phyloP scores from a whole-genome alignment of 1,140 invertebrate species.

The Drosophila guanche region DNA sequence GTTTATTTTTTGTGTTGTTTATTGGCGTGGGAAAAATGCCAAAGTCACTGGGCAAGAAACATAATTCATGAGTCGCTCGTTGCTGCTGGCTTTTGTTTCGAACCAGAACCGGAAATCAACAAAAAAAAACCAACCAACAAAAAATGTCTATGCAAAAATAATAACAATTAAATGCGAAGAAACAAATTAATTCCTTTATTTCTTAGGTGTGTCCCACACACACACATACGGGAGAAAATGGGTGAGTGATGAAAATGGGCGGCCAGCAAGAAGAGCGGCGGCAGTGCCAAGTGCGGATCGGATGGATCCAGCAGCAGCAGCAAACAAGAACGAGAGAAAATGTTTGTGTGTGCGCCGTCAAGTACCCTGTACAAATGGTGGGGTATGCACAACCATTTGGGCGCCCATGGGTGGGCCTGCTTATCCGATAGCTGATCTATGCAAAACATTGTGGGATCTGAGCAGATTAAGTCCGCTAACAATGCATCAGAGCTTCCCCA shows the following conservation, averaged over 20 bases:
- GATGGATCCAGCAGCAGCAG: constrained; percentile 2
- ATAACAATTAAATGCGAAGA: constrained; percentile 43
- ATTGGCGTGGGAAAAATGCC: constrained; percentile 77
- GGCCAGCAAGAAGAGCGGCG: constrained; percentile 20
- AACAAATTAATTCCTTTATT: constrained; percentile 24
- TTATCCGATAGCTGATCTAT: no score
- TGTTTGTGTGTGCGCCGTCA: constrained; percentile 45
- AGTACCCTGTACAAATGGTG: constrained; percentile 8
- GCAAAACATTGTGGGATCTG: not conserved
- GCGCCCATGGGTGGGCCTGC: not conserved
- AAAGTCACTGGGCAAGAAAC: constrained; percentile 36
- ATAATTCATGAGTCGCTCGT: constrained; percentile 27
- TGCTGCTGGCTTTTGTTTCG: constrained; percentile 32
- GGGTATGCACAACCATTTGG: not conserved
- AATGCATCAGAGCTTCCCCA: not conserved
- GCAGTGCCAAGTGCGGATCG: constrained; percentile 35
- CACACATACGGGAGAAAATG: constrained; percentile 15
- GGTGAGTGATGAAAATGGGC: constrained; percentile 50
- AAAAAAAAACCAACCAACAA: constrained; percentile 32
- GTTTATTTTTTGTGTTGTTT: constrained; percentile 33
- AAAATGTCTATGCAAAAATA: constrained; percentile 57
- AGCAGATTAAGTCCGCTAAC: no score
- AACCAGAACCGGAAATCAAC: constrained; percentile 56
- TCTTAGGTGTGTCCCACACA: constrained; percentile 33
- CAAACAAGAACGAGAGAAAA: constrained; percentile 63